phyloP scores from a whole-genome alignment of 1,140 invertebrate genomes.

The Whitmania pigra region DNA sequence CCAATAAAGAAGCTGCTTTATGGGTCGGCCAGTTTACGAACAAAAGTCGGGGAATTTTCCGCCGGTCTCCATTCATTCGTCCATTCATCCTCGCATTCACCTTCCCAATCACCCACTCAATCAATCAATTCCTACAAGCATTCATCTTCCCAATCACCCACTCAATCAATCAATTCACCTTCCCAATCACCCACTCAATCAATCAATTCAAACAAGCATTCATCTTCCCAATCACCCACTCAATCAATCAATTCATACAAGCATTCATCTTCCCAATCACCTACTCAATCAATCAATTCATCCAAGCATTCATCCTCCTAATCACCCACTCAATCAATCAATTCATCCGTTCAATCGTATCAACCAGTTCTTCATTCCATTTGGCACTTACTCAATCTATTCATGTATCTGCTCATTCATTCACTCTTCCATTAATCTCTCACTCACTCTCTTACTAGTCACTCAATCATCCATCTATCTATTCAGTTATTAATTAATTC shows the following conservation, averaged over 20 bases:
- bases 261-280: background rate
- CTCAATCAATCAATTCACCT: background rate
- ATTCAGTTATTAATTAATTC: no score
- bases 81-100: constrained; percentile 1
- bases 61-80: background rate
- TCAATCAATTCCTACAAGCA: background rate
- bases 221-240: background rate
- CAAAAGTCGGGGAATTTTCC: background rate
- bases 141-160: background rate
- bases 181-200: background rate
- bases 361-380: background rate
- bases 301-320: background rate
- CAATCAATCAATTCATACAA: background rate
- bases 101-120: background rate
- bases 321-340: background rate
- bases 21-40: background rate
- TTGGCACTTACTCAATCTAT: no score
- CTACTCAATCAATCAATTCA: background rate
- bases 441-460: no score
- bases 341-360: background rate
- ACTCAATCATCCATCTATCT: no score
- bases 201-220: background rate
- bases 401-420: no score
- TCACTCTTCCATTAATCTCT: no score
- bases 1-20: no score